Evolutionary conservation across 1,140 invertebrate species (phyloP), one percentile per base, ranked within the genome.

Genomic region (Drosophila biarmipes): DNA sequence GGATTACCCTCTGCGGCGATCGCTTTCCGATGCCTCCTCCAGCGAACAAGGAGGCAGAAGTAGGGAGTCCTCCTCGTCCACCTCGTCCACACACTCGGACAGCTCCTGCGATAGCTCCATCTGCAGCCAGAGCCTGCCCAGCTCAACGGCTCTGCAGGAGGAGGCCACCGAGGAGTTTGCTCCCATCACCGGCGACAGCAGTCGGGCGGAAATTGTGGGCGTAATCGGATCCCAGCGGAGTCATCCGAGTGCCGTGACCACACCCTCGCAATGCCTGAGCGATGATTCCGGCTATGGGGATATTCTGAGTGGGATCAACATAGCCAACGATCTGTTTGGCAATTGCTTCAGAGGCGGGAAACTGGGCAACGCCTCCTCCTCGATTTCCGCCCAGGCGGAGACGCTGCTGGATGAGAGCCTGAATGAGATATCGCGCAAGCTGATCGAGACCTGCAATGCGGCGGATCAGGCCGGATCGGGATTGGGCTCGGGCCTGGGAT

Each of bases 1-100:
- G 96, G 96, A 90, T 52, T 91, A 90, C 54, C 91, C 91, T 5
- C 42, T 92, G 29, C 71, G 91, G 10, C 72, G 91, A 38, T 91
- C 91, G 10, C 73, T 76, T 14, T 92, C 91, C 10, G 90, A 92
- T 67, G 90, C 90, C 34, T 86, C 89, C 3, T 77, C 73, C 38
- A 76, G 72, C 40, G 84, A 80, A 43, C 74, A 66, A 52, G 59
- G 74, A 12, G 68, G 56, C n/a, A 59, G 77, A 19, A 80, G 64
- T 45, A 58, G 73, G 5, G 54, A 72, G 37, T 67, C 61, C 46
- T 81, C 78, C 5, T 77, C 78, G 19, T 89, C 84, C 8, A 80
- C 79, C 1, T 61, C 78, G 7, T 87, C 82, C 29, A 87, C 78
- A 15, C 74, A 87, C 4, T 72, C 75, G 63, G 84, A 89, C 49